A percentile compares a stretch with the other conserved stretches of the same genome.
Evolutionary conservation across 2,797 vertebrate genomes (phyloP).

Genomic region (Sternarchorhynchus goeldii): DNA sequence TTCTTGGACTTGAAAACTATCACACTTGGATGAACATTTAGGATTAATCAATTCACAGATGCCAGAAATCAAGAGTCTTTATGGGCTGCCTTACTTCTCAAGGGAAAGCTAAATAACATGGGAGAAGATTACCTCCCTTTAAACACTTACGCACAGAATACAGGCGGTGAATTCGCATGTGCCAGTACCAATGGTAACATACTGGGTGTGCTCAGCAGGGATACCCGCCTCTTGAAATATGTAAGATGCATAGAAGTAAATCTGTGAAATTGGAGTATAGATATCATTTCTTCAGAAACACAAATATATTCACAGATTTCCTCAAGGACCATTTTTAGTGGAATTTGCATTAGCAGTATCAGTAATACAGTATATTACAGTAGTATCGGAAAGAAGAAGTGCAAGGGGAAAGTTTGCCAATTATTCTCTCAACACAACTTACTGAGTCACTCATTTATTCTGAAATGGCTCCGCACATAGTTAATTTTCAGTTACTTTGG

Average conservation of each 20-base stretch:
- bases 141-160: constrained; percentile 83
- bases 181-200: constrained; percentile 83
- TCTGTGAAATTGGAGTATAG: constrained; percentile 68
- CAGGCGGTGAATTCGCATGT: constrained; percentile 84
- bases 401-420: background rate
- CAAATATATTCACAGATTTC: constrained; percentile 50
- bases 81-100: constrained; percentile 31
- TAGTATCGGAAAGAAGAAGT: background rate
- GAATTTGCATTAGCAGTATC: too few species aligned
- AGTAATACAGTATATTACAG: background rate
- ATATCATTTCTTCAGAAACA: constrained; percentile 39
- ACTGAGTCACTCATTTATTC: constrained; percentile 20
- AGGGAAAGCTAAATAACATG: constrained; percentile 59
- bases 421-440: constrained; percentile 7
- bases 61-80: constrained; percentile 2
- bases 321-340: constrained; percentile 18
- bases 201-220: constrained; percentile 78
- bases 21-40: constrained; percentile 9
- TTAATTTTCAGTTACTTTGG: constrained; percentile 23
- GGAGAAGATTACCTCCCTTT: constrained; percentile 16
- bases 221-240: constrained; percentile 86
- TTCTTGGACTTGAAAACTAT: constrained; percentile 9
- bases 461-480: background rate
- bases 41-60: constrained; percentile 1
- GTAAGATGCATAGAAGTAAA: constrained; percentile 88